Percentiles rank a stretch among this genome's conserved stretches.
Evolutionary conservation across 1,140 invertebrate species (phyloP).

Genomic region (Oncopeltus fasciatus): DNA sequence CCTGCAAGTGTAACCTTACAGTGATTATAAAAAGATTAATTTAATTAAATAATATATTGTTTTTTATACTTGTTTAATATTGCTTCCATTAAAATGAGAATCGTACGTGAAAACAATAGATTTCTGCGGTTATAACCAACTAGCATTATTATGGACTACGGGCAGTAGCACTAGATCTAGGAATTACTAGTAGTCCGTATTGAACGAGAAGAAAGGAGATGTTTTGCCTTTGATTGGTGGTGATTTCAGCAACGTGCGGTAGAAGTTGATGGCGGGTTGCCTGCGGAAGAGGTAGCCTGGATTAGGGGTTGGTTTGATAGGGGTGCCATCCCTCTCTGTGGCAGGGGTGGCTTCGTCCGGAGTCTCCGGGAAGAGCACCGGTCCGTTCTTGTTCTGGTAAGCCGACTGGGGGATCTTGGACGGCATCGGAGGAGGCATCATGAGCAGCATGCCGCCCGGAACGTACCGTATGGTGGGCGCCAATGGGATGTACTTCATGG

Average conservation of each 20-base stretch:
- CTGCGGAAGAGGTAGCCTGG: too few species aligned
- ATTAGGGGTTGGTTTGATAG: slow-evolving; percentile 5
- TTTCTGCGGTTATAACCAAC: too few species aligned
- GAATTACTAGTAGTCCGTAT: too few species aligned
- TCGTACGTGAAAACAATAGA: too few species aligned
- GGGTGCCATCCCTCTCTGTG: slow-evolving; percentile 15
- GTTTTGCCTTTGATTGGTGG: slow-evolving; percentile 4
- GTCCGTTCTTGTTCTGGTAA: slow-evolving; percentile 11
- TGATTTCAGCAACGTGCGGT: slow-evolving; percentile 5
- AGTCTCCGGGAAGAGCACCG: slow-evolving; percentile 21
- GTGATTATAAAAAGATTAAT: too few species aligned
- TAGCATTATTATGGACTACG: too few species aligned
- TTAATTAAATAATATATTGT: too few species aligned
- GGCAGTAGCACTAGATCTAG: too few species aligned
- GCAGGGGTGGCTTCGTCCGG: slow-evolving; percentile 15
- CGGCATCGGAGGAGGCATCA: not conserved
- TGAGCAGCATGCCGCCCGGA: slow-evolving; percentile 1
- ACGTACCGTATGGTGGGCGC: slow-evolving; percentile 9
- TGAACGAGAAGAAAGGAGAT: too few species aligned
- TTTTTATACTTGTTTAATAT: too few species aligned
- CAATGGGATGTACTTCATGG: not conserved
- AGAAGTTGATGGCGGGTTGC: not conserved
- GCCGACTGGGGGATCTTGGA: not conserved
- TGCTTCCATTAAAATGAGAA: too few species aligned
- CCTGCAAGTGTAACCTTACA: too few species aligned